A percentile compares a stretch with the other conserved stretches of the same genome.
These are phyloP conservation scores for Semnopithecus entellus DNA, from an alignment of 2,113 vertebrate genomes.

Conservation along the genomic window DNA sequence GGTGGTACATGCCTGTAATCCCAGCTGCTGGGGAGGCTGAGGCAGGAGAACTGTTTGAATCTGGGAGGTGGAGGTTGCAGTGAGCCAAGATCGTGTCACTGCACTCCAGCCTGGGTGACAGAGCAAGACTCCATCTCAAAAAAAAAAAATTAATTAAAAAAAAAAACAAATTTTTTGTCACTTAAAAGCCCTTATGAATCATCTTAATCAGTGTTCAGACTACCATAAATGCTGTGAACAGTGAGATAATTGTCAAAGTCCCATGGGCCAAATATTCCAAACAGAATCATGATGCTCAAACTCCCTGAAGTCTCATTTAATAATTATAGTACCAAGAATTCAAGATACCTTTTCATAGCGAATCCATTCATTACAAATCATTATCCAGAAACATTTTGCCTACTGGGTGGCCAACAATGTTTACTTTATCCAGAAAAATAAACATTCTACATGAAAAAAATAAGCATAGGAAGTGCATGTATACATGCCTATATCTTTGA, in stretches of 20 bases:
- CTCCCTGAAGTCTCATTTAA: not conserved
- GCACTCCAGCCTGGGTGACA: too few species aligned
- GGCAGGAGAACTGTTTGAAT: too few species aligned
- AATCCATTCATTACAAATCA: conserved; percentile 28
- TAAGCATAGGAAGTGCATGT: not conserved
- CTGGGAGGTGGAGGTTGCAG: too few species aligned
- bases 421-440: conserved; percentile 38
- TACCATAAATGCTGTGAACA: not conserved
- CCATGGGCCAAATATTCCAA: not conserved
- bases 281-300: not conserved
- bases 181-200: not conserved
- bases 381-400: not conserved
- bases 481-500: not conserved
- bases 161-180: conserved; percentile 17
- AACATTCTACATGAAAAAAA: conserved; percentile 39
- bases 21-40: too few species aligned
- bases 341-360: conserved; percentile 1
- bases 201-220: not conserved
- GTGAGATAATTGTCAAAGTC: not conserved
- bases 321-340: not conserved
- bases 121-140: too few species aligned
- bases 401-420: not conserved
- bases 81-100: too few species aligned
- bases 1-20: too few species aligned
- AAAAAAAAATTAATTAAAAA: too few species aligned